phyloP scores from a whole-genome alignment of 2,888 invertebrate genomes.

The Epinotia brunnichana region DNA sequence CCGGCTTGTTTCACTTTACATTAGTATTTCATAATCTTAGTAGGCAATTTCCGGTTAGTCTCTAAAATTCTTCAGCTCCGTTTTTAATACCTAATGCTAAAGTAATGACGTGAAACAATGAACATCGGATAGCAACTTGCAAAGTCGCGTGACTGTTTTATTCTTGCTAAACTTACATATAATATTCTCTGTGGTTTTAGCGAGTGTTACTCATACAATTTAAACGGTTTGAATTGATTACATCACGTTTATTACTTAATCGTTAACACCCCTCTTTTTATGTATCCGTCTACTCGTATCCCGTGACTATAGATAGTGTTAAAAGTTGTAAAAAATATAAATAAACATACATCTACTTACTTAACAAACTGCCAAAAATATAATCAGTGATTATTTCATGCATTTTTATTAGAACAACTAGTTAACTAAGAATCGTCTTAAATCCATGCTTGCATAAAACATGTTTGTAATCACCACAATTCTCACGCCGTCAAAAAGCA shows the following conservation, averaged over 20 bases:
- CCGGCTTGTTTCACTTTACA: neutral
- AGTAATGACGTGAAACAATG: neutral
- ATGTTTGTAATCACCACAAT: constrained; percentile 32
- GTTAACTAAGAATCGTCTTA: neutral
- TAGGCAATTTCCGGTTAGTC: neutral
- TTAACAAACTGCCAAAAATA: neutral
- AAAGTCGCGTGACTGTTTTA: neutral
- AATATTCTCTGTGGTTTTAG: neutral
- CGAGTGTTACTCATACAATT: neutral
- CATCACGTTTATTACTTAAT: constrained; percentile 1
- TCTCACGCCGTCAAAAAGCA: constrained; percentile 46
- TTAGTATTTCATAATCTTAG: neutral
- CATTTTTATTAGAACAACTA: neutral
- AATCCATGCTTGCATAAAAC: neutral
- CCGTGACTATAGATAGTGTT: neutral
- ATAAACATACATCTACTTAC: neutral
- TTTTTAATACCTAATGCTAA: neutral
- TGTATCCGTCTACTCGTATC: neutral
- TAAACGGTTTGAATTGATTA: neutral
- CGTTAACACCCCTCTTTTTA: neutral
- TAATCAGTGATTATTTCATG: neutral
- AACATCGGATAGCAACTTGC: neutral
- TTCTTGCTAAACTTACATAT: neutral
- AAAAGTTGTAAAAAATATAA: neutral
- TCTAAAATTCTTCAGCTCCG: too few relatives aligned